A percentile compares a stretch with the other conserved stretches of the same genome.
phyloP scores from a whole-genome alignment of 1,140 invertebrate genomes.

The Ylistrum balloti region DNA sequence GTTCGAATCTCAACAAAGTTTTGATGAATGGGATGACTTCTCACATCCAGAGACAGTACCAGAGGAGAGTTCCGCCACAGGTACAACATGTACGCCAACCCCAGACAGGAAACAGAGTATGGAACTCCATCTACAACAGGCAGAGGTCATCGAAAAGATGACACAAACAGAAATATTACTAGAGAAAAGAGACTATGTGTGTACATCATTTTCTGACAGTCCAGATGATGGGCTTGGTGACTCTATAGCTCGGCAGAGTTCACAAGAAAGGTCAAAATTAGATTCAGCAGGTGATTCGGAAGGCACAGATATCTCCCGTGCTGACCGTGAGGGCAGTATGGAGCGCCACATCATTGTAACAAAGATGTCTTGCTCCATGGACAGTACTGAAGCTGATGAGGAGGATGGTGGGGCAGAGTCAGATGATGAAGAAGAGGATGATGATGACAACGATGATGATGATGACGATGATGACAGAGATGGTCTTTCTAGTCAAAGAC shows the following conservation, averaged over 20 bases:
- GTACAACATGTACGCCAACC: constrained; percentile 77
- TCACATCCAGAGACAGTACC: constrained; percentile 80
- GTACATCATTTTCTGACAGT: constrained; percentile 73
- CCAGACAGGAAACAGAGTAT: constrained; percentile 77
- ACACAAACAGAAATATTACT: constrained; percentile 68
- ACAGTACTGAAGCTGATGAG: constrained; percentile 80
- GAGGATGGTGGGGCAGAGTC: constrained; percentile 68
- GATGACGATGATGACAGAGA: constrained; percentile 61
- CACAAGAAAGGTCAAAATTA: constrained; percentile 73
- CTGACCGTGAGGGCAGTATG: constrained; percentile 71
- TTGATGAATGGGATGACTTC: constrained; percentile 80
- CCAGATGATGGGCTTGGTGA: constrained; percentile 80
- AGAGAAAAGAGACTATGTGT: constrained; percentile 67
- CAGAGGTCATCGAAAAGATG: constrained; percentile 67
- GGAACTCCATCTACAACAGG: constrained; percentile 67
- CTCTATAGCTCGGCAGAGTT: constrained; percentile 76
- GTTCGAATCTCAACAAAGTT: constrained; percentile 81
- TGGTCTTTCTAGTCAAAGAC: not conserved
- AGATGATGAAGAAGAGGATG: constrained; percentile 61
- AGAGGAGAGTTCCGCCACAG: constrained; percentile 80
- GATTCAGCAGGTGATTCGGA: constrained; percentile 76
- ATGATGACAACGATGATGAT: constrained; percentile 58
- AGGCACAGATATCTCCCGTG: constrained; percentile 71
- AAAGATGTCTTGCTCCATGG: constrained; percentile 82
- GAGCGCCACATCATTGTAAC: constrained; percentile 81